A percentile compares a stretch with the other conserved stretches of the same genome.
These are phyloP conservation scores for Anolis apletophallus DNA, from an alignment of 2,797 vertebrate genomes.

Conservation along the genomic window DNA sequence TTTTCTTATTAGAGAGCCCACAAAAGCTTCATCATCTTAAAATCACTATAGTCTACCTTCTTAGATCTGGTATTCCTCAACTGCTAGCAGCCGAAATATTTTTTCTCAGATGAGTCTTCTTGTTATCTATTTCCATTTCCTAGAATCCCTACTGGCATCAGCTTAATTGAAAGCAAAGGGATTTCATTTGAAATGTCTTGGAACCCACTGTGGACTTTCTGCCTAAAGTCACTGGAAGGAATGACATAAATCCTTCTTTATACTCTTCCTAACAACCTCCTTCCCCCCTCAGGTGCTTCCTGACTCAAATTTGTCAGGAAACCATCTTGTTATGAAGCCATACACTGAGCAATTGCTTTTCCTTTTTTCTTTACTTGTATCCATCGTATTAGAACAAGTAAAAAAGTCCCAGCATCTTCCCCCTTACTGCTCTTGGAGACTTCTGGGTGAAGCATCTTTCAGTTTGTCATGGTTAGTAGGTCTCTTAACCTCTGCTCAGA, in stretches of 20 bases:
- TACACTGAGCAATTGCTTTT: fast-evolving
- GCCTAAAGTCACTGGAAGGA: background rate
- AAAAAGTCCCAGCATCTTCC: too few species aligned
- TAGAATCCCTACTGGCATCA: background rate
- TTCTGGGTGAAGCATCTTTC: too few species aligned
- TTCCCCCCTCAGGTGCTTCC: background rate
- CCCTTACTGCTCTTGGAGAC: too few species aligned
- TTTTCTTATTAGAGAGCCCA: background rate
- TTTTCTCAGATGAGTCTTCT: background rate
- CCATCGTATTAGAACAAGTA: background rate
- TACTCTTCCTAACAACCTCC: background rate
- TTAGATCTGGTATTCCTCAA: background rate
- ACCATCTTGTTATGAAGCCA: background rate
- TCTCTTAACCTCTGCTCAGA: too few species aligned
- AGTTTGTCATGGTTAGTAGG: too few species aligned
- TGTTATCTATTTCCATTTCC: background rate
- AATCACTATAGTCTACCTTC: background rate
- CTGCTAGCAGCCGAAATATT: background rate
- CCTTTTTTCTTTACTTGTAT: background rate
- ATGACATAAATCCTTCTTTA: background rate
- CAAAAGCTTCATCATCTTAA: constrained; percentile 7
- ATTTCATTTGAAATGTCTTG: background rate
- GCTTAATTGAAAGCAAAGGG: constrained; percentile 9
- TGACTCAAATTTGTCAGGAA: background rate
- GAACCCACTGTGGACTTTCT: background rate